A percentile compares a stretch with the other conserved stretches of the same genome.
phyloP scores from a whole-genome alignment of 2,888 invertebrate genomes.

The Helleia helle region DNA sequence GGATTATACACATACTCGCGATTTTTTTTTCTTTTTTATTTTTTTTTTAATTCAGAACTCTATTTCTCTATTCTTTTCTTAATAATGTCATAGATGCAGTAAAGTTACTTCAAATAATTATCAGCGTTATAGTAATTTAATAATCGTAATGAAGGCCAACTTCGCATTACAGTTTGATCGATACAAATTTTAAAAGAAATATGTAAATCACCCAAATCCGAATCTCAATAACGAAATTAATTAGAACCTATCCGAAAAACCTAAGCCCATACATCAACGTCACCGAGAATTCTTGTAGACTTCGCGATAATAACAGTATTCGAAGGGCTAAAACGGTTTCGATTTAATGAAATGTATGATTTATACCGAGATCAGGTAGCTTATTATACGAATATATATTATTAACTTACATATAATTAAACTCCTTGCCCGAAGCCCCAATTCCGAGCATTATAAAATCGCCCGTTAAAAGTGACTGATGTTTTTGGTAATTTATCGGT shows the following conservation, averaged over 20 bases:
- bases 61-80: no score
- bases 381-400: constrained; percentile 72
- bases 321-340: constrained; percentile 58
- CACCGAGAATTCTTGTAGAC: no score
- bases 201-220: no score
- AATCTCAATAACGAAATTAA: constrained; percentile 5
- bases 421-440: constrained; percentile 65
- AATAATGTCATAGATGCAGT: no score
- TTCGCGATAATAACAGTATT: constrained; percentile 7
- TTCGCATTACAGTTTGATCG: no score
- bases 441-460: constrained; percentile 70
- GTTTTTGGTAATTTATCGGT: constrained; percentile 71
- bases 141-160: no score
- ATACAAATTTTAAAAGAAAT: no score
- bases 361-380: constrained; percentile 71
- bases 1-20: no score
- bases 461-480: constrained; percentile 61
- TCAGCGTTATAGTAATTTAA: no score
- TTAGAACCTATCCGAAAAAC: constrained; percentile 4
- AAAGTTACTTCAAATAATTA: no score
- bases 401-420: constrained; percentile 74
- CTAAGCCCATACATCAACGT: constrained; percentile 2
- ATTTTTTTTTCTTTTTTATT: no score
- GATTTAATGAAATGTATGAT: constrained; percentile 74
- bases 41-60: no score